phyloP scores from a whole-genome alignment of 1,140 invertebrate genomes.

The Bombus terrestris region DNA sequence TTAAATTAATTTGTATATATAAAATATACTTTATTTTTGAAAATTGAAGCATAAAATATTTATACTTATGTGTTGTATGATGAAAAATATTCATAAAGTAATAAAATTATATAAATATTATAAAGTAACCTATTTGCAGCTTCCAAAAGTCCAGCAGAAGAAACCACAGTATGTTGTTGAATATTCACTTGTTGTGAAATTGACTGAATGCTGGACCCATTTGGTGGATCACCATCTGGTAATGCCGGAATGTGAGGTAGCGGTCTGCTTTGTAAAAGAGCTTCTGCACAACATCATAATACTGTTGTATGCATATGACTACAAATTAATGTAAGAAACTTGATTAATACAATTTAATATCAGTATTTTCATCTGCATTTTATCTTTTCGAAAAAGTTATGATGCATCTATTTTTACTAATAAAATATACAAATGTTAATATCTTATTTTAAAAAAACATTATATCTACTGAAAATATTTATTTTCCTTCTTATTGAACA shows the following conservation, averaged over 20 bases:
- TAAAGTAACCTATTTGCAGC: conserved; percentile 78
- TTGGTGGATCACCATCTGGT: conserved; percentile 86
- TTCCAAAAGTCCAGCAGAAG: conserved; percentile 78
- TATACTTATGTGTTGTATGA: neutral
- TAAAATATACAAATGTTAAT: neutral
- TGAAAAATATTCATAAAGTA: neutral
- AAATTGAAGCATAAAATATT: neutral
- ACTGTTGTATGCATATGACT: conserved; percentile 14
- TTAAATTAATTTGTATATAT: neutral
- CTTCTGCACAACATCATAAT: conserved; percentile 87
- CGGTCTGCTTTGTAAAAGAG: conserved; percentile 94
- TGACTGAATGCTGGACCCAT: conserved; percentile 78
- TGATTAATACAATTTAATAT: conserved; percentile 6
- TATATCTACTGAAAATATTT: neutral
- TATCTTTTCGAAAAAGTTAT: neutral
- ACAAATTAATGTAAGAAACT: neutral
- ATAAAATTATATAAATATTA: neutral
- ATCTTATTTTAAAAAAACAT: neutral
- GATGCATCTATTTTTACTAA: neutral
- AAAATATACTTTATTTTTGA: neutral
- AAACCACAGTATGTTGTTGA: conserved; percentile 77
- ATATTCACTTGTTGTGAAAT: conserved; percentile 79
- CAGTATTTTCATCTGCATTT: neutral
- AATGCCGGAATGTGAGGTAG: conserved; percentile 93
- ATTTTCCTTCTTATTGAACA: neutral